Evolutionary conservation across 2,113 vertebrate species (phyloP), one percentile per base, ranked within the genome.

Genomic region (Cebus imitator): DNA sequence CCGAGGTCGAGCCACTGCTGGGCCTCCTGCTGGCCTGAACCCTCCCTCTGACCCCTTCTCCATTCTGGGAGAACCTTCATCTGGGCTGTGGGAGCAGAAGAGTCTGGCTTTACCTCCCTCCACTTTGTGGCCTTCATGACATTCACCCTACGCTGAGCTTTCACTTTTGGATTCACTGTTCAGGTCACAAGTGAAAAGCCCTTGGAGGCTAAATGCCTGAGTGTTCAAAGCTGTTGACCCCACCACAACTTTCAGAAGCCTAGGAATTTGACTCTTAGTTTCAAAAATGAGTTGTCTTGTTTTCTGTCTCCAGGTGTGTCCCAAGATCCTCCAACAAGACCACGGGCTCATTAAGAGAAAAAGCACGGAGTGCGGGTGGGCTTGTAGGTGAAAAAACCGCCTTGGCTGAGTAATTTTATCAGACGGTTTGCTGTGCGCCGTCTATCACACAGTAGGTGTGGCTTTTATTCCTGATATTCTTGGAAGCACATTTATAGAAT

Each of bases 341-440:
- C 73, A 64, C 43, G 8, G 70, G 12, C 37, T 5, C 2, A 0
- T 7, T 3, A 1, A 4, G 40, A 61, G 40, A 57, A 12, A 3
- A 1, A 30, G 37, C 5, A 0, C 1, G 3, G 30, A 16, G 8
- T 5, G 7, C 17, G 6, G 8, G 16, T 73, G 1, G 20, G 21
- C 10, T 9, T 20, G 13, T 10, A 48, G 27, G 73, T 73, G 72
- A 9, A 2, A 2, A 14, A 1, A 1, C 6, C 1, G 2, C 5
- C 2, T 8, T 0, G 0, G 11, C 7, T 3, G 1, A 1, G 5
- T 13, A 9, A 6, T 0, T 1, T 0, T 0, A 1, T 6, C n/a
- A 27, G 27, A n/a, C 8, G 8, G 9, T 13, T 0, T 1, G 30
- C 72, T 66, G 13, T 14, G 0, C 20, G 1, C 3, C 2, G 5